Evolutionary conservation across 2,113 vertebrate genomes (phyloP).

Genomic region (Megaceryle maxima): DNA sequence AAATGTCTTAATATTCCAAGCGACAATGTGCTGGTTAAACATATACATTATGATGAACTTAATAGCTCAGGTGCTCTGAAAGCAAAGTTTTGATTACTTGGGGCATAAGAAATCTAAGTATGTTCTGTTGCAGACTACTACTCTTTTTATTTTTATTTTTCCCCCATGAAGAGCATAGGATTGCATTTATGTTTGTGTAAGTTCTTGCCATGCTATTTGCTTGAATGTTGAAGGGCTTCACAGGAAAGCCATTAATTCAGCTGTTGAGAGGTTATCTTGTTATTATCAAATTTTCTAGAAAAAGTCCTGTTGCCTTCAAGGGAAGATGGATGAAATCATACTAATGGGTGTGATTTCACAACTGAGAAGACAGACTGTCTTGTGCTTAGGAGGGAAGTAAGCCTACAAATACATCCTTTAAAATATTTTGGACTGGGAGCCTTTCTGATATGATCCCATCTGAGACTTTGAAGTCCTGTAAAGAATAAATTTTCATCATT

Average conservation of each 20-base stretch:
- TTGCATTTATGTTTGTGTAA: not conserved
- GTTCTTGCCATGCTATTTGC: not conserved
- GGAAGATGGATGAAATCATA: not conserved
- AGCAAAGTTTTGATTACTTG: not conserved
- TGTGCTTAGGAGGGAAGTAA: not conserved
- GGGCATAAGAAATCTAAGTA: not conserved
- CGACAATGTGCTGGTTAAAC: not conserved
- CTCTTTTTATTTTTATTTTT: not conserved
- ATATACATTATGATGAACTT: not conserved
- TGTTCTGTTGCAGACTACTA: not conserved
- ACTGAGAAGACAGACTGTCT: conserved; percentile 12
- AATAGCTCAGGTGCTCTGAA: not conserved
- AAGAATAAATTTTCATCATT: not conserved
- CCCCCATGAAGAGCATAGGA: not conserved
- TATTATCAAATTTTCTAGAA: not conserved
- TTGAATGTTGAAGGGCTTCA: not conserved
- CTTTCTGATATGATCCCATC: not conserved
- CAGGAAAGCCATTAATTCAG: not conserved
- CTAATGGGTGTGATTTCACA: not conserved
- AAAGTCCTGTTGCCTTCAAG: not conserved
- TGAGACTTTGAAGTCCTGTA: not conserved
- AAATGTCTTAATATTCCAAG: not conserved
- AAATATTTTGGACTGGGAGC: conserved; percentile 17
- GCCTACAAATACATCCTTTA: not conserved
- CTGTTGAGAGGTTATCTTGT: not conserved